Percentiles rank a stretch among this genome's conserved stretches.
Evolutionary conservation across 2,797 vertebrate species (phyloP).

Genomic region (Paguma larvata): DNA sequence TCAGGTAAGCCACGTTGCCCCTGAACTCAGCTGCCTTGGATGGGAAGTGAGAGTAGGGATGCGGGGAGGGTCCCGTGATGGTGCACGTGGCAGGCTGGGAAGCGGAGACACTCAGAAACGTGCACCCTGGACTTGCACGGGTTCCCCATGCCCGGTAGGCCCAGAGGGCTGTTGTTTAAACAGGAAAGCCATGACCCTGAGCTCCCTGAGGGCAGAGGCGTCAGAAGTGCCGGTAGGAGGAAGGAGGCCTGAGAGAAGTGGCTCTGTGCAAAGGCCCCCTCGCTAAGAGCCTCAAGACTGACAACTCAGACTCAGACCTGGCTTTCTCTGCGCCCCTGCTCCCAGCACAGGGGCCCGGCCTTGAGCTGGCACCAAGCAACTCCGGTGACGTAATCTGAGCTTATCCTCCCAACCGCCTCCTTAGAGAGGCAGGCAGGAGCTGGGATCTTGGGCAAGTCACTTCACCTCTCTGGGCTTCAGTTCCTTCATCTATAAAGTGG

Average conservation of each 20-base stretch:
- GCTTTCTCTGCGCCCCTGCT: not conserved
- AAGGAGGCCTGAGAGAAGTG: not conserved
- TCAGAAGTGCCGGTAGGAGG: not conserved
- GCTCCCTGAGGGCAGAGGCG: not conserved
- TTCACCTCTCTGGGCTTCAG: not conserved
- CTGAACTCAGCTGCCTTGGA: not conserved
- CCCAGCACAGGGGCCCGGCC: not conserved
- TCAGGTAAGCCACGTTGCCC: not conserved
- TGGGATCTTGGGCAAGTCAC: not conserved
- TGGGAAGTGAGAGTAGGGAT: not conserved
- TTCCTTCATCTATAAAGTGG: slow-evolving; percentile 11
- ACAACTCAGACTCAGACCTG: not conserved
- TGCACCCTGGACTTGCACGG: not conserved
- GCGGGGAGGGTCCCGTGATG: not conserved
- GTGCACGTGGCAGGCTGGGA: not conserved
- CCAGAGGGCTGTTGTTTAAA: not conserved
- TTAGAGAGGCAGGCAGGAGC: not conserved
- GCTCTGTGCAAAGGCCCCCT: not conserved
- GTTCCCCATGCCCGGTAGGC: not conserved
- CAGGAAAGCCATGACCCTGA: not conserved
- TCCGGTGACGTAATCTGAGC: not conserved
- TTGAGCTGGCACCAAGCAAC: not conserved
- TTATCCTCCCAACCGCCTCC: not conserved
- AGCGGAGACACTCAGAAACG: not conserved
- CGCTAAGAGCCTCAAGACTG: not conserved